Conservation (phyloP, 2,888 invertebrate species). For the Xiphydria camelus region DNA sequence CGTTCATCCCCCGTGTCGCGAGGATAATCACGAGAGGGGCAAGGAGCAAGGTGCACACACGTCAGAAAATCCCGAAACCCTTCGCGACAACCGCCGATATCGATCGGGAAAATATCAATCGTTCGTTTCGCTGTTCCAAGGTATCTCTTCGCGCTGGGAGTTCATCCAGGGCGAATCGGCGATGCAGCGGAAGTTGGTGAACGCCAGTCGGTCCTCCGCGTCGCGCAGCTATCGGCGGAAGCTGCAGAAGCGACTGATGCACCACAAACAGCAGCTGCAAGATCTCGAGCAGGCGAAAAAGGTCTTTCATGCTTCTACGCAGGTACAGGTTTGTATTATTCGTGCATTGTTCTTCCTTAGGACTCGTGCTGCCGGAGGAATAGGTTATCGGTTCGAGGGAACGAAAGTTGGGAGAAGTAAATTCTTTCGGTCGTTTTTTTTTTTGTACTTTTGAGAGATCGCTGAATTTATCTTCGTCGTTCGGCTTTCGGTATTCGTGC, state of each 20-base stretch:
- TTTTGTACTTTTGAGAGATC: too few species aligned
- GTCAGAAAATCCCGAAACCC: not conserved
- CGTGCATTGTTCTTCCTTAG: too few species aligned
- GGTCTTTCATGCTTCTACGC: slow-evolving; percentile 63
- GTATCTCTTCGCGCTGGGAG: slow-evolving; percentile 74
- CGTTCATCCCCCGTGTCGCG: slow-evolving; percentile 34
- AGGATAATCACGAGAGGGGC: slow-evolving; percentile 50
- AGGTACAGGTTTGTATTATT: slow-evolving; percentile 46
- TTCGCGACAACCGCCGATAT: not conserved
- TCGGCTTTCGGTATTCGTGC: too few species aligned
- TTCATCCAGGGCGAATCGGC: slow-evolving; percentile 82
- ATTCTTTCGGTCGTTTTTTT: too few species aligned
- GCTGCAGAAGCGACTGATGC: slow-evolving; percentile 73
- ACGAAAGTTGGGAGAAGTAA: too few species aligned
- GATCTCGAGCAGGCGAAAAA: slow-evolving; percentile 71
- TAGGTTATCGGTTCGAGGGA: too few species aligned
- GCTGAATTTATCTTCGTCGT: too few species aligned
- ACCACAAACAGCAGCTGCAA: slow-evolving; percentile 68
- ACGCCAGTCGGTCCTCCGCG: slow-evolving; percentile 47
- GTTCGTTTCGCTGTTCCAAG: slow-evolving; percentile 29
- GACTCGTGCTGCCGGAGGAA: too few species aligned
- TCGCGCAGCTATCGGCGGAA: slow-evolving; percentile 67
- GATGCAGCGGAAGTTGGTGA: slow-evolving; percentile 60
- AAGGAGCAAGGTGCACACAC: slow-evolving; percentile 54
- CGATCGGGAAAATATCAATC: not conserved